phyloP scores from a whole-genome alignment of 1,140 invertebrate genomes.

The Centruroides sculpturatus region DNA sequence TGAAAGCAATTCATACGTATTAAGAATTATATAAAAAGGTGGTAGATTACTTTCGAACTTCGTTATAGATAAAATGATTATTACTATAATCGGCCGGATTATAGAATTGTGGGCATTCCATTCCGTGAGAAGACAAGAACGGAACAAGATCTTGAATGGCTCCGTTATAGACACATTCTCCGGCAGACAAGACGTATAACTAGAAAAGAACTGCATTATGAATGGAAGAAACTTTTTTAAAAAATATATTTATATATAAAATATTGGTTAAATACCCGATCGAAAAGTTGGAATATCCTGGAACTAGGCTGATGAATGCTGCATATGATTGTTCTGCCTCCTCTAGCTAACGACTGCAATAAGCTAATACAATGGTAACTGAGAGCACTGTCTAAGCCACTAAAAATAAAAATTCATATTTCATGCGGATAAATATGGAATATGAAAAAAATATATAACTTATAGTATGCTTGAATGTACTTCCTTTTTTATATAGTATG shows the following conservation, averaged over 20 bases:
- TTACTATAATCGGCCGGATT: conserved; percentile 89
- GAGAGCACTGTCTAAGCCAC: conserved; percentile 69
- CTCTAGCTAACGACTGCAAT: conserved; percentile 60
- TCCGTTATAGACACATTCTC: conserved; percentile 83
- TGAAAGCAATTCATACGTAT: too few relatives aligned
- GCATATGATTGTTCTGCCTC: conserved; percentile 84
- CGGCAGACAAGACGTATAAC: conserved; percentile 74
- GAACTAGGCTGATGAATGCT: conserved; percentile 95
- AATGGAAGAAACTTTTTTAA: too few relatives aligned
- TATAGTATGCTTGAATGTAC: too few relatives aligned
- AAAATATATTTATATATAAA: too few relatives aligned
- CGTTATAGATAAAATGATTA: conserved; percentile 16
- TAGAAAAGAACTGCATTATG: conserved; percentile 23
- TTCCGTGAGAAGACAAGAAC: conserved; percentile 63
- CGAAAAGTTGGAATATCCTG: conserved; percentile 89
- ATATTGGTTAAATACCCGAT: conserved; percentile 33
- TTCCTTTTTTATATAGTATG: too few relatives aligned
- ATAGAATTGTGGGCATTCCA: conserved; percentile 83
- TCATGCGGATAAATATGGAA: too few relatives aligned
- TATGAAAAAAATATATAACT: too few relatives aligned
- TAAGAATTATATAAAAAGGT: too few relatives aligned
- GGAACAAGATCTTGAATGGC: conserved; percentile 60
- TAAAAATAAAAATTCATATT: conserved; percentile 24
- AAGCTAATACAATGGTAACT: conserved; percentile 64
- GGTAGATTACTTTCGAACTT: too few relatives aligned